Base-by-base conservation (phyloP, 2,113 vertebrate genomes). In the Rousettus leschenaultii region DNA sequence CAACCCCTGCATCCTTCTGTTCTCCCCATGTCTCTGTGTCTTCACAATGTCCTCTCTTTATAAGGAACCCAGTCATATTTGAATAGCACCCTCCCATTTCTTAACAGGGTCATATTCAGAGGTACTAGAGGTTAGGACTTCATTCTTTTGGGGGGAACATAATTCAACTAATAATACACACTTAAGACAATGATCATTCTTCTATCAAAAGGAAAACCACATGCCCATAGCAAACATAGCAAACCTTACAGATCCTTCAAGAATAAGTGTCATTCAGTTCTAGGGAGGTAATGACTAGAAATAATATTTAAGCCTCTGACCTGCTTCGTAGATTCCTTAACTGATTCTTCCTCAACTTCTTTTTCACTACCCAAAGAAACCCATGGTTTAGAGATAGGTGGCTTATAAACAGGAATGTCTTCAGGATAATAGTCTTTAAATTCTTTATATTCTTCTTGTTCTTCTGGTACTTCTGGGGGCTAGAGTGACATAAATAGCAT, bases 291-390 rank as follows among this genome's bases (percentile, higher is more conserved):
- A 74, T 3, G 38, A 65, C 14, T 45, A 0, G 71, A 61, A 21
- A 59, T 63, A 24, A 57, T 11, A 77, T 45, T 78, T 40, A 95
- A 86, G 38, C 12, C 11, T 63, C 98, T 98, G 85, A 99, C 99
- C 98, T 98, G 99, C 79, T 95, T 95, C 98, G 96, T 97, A 51
- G 97, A 95, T 35, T 99, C 98, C 71, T 94, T 99, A 88, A 99
- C n/a, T 5, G 98, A 98, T 97, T 99, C 99, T 61, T 99, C 99
- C 38, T 99, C 99, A 83, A 99, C 99, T 98, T 99, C 99, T 95
- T 97, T 97, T 96, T 99, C 99, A 0, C 99, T 99, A 77, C 99
- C 99, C 92, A 99, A 98, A 85, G 99, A 99, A 77, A 99, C 85
- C 99, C 99, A 99, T 0, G 97, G 97, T 97, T 98, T 99, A 68